Conservation (phyloP, 2,797 vertebrate species). For the Danio albolineatus region DNA sequence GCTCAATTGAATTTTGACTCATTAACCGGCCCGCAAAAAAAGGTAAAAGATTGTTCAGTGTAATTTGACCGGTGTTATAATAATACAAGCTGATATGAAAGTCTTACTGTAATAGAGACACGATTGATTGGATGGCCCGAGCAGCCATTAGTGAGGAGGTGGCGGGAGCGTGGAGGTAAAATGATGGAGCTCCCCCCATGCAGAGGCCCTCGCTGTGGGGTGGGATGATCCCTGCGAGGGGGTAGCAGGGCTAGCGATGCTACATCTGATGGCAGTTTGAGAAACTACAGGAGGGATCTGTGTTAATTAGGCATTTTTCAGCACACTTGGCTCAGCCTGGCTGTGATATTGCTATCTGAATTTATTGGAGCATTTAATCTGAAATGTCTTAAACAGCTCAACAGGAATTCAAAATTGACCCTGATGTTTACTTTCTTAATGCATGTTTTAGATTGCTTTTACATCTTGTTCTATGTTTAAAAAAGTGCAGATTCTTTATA, state of each 20-base stretch:
- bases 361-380: conserved; percentile 25
- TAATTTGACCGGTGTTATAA: conserved; percentile 61
- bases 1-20: conserved; percentile 48
- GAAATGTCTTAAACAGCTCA: conserved; percentile 6
- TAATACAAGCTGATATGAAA: conserved; percentile 69
- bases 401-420: neutral
- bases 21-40: conserved; percentile 52
- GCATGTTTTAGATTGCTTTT: no score
- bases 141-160: conserved; percentile 66
- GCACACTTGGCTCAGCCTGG: conserved; percentile 56
- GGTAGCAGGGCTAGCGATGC: conserved; percentile 56
- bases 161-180: conserved; percentile 61
- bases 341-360: conserved; percentile 61
- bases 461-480: no score
- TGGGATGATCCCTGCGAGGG: conserved; percentile 62
- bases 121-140: conserved; percentile 64
- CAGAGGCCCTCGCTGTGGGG: conserved; percentile 59
- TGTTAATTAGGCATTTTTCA: conserved; percentile 65
- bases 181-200: conserved; percentile 62
- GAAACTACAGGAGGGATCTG: conserved; percentile 61
- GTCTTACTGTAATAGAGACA: conserved; percentile 66
- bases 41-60: conserved; percentile 62
- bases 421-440: conserved; percentile 5
- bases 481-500: no score
- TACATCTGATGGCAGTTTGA: conserved; percentile 63